Base-by-base conservation (phyloP, 2,113 vertebrate species). In the Ceyx margarethae region DNA sequence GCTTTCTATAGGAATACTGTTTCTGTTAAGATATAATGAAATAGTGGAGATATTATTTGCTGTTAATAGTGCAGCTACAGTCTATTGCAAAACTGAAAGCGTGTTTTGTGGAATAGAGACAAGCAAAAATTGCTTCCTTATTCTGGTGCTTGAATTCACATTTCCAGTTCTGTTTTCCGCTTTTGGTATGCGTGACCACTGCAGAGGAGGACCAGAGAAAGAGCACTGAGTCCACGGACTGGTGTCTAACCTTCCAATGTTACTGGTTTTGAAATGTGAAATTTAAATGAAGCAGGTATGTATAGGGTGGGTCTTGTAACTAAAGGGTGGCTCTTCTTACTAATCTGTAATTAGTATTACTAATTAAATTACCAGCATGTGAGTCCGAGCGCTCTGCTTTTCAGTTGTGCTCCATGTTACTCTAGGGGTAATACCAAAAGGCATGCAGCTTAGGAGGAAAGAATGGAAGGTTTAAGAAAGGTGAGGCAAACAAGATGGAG, bases 1-100 rank as follows among this genome's bases (percentile, higher is more conserved):
- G 79, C 72, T 94, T 89, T 96, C 89, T 88, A 76, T 74, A 89
- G 90, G 85, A 92, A 91, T 90, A 85, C 78, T 96, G 89, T 93
- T 93, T 96, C 91, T 91, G 76, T 91, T 86, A 75, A 90, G 76
- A 89, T 64, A 69, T 61, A 94, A 85, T 76, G 92, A 93, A 93
- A 95, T 95, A 95, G 89, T 88, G 57, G 94, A 81, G 88, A 85
- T 87, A 93, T 89, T 96, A 91, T 96, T 91, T 93, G 57, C 85
- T 64, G 62, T 37, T 93, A 91, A 96, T 96, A 96, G 95, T 57
- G 51, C 87, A 87, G 74, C 81, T 89, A 89, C 81, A 96, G 95
- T 95, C 74, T 57, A 21, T 7, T 51, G 83, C 81, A 91, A 95
- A 95, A 94, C 93, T 96, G 95, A 97, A 96, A 96, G 96, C 95